These are phyloP conservation scores for Pseudopipra pipra DNA, from an alignment of 2,113 vertebrate genomes.

Conservation along the genomic window DNA sequence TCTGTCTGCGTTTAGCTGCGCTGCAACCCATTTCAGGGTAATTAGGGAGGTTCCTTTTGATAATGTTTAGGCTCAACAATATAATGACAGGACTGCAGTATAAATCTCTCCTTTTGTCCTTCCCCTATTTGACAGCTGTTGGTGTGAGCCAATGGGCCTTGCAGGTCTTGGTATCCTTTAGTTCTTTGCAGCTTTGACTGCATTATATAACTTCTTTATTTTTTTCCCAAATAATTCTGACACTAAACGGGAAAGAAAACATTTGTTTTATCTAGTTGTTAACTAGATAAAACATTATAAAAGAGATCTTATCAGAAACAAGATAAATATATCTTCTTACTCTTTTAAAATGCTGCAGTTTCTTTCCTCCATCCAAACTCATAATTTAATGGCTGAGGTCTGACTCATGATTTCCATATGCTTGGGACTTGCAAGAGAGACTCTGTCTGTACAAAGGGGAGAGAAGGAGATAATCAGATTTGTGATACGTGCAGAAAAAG, in stretches of 20 bases:
- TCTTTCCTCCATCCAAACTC: neutral
- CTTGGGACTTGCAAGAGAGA: neutral
- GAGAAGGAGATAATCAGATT: constrained; percentile 14
- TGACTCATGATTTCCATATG: constrained; percentile 10
- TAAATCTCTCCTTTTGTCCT: neutral
- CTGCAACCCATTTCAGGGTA: neutral
- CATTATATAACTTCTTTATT: neutral
- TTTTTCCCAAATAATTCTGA: neutral
- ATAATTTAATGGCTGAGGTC: neutral
- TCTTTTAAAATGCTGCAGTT: neutral
- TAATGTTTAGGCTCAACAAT: neutral
- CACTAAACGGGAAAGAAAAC: neutral
- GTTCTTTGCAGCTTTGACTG: neutral
- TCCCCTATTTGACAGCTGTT: neutral
- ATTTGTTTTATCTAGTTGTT: neutral
- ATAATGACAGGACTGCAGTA: neutral
- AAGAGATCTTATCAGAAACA: neutral
- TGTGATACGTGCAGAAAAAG: neutral
- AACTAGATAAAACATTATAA: neutral
- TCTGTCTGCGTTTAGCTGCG: neutral
- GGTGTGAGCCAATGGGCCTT: neutral
- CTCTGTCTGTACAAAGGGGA: neutral
- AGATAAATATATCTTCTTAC: neutral
- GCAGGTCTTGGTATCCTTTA: neutral
- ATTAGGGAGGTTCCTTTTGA: neutral